phyloP scores from a whole-genome alignment of 1,140 invertebrate genomes.

The Monomorium pharaonis region DNA sequence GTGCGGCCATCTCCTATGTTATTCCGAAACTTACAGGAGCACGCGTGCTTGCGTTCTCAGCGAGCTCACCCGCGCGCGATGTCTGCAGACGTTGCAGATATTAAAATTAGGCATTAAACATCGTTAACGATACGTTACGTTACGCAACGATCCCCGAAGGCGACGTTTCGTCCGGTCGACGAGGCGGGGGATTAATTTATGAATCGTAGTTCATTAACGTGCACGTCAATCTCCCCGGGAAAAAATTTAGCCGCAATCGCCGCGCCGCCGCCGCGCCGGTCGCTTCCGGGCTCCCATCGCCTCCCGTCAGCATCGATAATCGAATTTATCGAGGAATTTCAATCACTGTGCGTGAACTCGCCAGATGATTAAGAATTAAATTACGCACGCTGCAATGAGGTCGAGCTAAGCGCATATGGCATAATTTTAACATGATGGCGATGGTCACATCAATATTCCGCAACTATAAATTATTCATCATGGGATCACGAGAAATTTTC shows the following conservation, averaged over 20 bases:
- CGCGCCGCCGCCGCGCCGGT: too few relatives aligned
- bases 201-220: conserved; percentile 35
- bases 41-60: conserved; percentile 24
- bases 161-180: conserved; percentile 9
- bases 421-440: conserved; percentile 19
- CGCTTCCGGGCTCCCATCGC: neutral
- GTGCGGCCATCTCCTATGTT: neutral
- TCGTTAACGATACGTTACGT: conserved; percentile 39
- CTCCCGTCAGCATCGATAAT: neutral
- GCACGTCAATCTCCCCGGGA: neutral
- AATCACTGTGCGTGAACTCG: conserved; percentile 34
- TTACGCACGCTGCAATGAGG: conserved; percentile 22
- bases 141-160: conserved; percentile 33
- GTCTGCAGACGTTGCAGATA: conserved; percentile 42
- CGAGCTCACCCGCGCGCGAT: conserved; percentile 4
- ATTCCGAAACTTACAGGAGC: conserved; percentile 34
- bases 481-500: neutral
- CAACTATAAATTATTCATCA: conserved; percentile 27
- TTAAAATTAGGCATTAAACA: conserved; percentile 46
- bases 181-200: conserved; percentile 46
- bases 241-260: conserved; percentile 2
- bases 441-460: neutral
- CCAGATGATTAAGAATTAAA: conserved; percentile 39
- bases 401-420: neutral
- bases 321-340: conserved; percentile 34